phyloP scores from a whole-genome alignment of 2,797 vertebrate species.

The Pampus argenteus region DNA sequence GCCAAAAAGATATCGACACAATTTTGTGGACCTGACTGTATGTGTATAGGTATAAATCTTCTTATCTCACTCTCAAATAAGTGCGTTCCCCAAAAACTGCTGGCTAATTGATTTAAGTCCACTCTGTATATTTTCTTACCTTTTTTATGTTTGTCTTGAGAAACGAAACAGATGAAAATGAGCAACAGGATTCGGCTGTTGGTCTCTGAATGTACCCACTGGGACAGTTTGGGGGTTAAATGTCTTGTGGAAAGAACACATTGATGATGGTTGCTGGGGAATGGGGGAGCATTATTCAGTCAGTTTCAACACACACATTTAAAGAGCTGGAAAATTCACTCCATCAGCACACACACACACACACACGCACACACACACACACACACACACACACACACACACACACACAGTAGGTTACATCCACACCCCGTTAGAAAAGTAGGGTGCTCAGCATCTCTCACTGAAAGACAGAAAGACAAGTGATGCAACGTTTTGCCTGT shows the following conservation, averaged over 20 bases:
- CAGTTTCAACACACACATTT: neutral
- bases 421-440: slow-evolving; percentile 30
- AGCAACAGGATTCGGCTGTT: slow-evolving; percentile 2
- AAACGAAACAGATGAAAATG: neutral
- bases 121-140: neutral
- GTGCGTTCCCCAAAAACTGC: neutral
- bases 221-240: slow-evolving; percentile 50
- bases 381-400: slow-evolving; percentile 7
- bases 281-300: slow-evolving; percentile 18
- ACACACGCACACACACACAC: slow-evolving; percentile 21
- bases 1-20: no score
- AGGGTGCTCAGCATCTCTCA: slow-evolving; percentile 44
- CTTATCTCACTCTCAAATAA: no score
- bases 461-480: slow-evolving; percentile 57
- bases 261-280: slow-evolving; percentile 27
- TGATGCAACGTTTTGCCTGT: slow-evolving; percentile 59
- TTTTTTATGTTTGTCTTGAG: neutral
- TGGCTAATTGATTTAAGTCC: neutral
- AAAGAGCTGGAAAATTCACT: neutral
- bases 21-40: no score
- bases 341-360: neutral
- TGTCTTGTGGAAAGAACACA: slow-evolving; percentile 48
- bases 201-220: slow-evolving; percentile 19
- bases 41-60: neutral
- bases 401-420: neutral